Evolutionary conservation across 2,113 vertebrate genomes (phyloP), one percentile per base, ranked within the genome.

Genomic region (Nothoprocta pentlandii): DNA sequence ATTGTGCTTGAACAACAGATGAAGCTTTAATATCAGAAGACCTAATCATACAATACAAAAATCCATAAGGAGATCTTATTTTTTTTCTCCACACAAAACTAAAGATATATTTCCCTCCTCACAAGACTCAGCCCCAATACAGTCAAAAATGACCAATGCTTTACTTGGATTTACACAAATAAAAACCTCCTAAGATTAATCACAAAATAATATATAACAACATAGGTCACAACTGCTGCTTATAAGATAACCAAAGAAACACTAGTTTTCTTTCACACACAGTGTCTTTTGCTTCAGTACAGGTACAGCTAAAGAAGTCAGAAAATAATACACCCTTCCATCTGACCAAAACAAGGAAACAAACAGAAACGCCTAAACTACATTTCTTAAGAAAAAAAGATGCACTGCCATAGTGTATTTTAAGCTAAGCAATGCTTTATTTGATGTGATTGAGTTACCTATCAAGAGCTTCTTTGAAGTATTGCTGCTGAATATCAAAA

Each of bases 401-500:
- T 32, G 44, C 22, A 28, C 16, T 34, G 54, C 16, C 7, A 26
- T 46, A 47, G 26, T 76, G 41, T 46, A 61, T 34, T 76, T 61
- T 26, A 76, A 76, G 46, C n/a, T 17, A 76, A 44, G 16, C 10
- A 76, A 34, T 56, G 36, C 22, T 49, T 61, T 28, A 16, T 54
- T 64, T 68, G 32, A 19, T 64, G 34, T 17, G 59, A 87, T 19
- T 85, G 74, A 85, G 21, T 94, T 97, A 99, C 99, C 98, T 98
- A 96, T 99, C 98, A 28, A 99, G 97, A 6, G 99, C 98, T 61
- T 98, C 98, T 84, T 97, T 98, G 97, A 99, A 99, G 81, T 98
- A 97, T 73, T 98, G 98, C 94, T 98, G 98, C 97, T 99, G 98
- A 54, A 99, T 97, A 90, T 99, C 98, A 62, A 99, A 99, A 92